Base-by-base conservation (phyloP, 2,888 invertebrate genomes). In the Acholoe squamosa region DNA sequence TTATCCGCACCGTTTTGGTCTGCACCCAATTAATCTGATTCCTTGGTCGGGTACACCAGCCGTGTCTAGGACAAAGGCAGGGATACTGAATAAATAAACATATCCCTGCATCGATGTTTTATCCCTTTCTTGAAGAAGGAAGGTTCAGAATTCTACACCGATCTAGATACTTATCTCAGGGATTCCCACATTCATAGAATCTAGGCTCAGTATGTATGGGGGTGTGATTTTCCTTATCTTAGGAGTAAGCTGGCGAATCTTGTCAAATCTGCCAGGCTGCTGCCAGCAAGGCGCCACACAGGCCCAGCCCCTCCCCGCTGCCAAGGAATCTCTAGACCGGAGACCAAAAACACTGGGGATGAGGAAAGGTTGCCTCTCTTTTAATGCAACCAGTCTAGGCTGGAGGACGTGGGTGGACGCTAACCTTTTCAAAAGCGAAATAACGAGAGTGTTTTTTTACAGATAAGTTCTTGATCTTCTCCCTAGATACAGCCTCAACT, bases 1-100 rank as follows among this genome's bases (percentile, higher is more conserved):
- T 14, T n/a, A 19, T n/a, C 1, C 19, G 12, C 61, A 61, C 61
- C n/a, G 19, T 61, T 19, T 80, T 80, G 80, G 80, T 34, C 80
- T 33, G n/a, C 34, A n/a, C 80, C 80, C 80, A 80, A 80, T 80
- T 80, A 80, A 80, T 80, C 80, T 43, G 33, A 80, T 80, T 43
- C 43, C 61, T 19, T n/a, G 19, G 22, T n/a, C 28, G 71, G 25
- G 14, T 28, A 71, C 71, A 71, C n/a, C 71, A 25, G 22, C 22
- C 43, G 33, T 80, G 80, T 80, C n/a, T 80, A 34, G 80, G 80
- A 80, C 43, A 80, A 76, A 80, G 80, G 43, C 80, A 5, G 34
- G 10, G 43, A 25, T 43, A 22, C 14, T 80, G 80, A 80, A 80
- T 80, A 80, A 80, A 80, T 80, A 33, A 80, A 10, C 80, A 43